Conservation (phyloP, 2,888 invertebrate genomes). For the Metallyticus violacea region DNA sequence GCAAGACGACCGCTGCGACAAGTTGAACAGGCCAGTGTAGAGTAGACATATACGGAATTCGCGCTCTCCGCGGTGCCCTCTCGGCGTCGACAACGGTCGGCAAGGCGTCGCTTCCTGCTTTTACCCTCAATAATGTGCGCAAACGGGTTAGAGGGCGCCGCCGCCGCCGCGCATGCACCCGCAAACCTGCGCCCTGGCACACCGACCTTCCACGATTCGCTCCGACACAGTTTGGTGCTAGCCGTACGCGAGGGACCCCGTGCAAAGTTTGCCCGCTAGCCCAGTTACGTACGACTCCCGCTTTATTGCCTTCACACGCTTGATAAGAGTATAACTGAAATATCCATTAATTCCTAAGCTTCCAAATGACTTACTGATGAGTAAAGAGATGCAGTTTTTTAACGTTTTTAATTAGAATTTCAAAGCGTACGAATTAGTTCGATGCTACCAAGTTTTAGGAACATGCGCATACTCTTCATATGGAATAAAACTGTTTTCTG, state of each 20-base stretch:
- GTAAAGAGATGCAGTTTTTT: too few species aligned
- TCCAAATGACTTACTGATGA: too few species aligned
- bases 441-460: too few species aligned
- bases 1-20: not conserved
- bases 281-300: too few species aligned
- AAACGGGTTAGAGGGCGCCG: not conserved
- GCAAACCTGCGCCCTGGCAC: not conserved
- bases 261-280: not conserved
- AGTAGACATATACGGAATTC: not conserved
- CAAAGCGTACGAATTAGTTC: too few species aligned
- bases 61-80: not conserved
- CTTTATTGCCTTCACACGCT: too few species aligned
- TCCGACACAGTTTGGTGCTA: not conserved
- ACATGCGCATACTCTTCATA: too few species aligned
- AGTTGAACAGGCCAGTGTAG: not conserved
- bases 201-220: not conserved
- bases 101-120: constrained; percentile 2
- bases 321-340: too few species aligned
- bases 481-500: too few species aligned
- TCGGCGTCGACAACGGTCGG: not conserved
- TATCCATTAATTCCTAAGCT: too few species aligned
- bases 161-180: not conserved
- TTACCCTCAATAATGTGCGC: constrained; percentile 10
- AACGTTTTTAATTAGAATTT: too few species aligned
- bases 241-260: not conserved